phyloP scores from a whole-genome alignment of 1,140 invertebrate species.

The Metaphire vulgaris region DNA sequence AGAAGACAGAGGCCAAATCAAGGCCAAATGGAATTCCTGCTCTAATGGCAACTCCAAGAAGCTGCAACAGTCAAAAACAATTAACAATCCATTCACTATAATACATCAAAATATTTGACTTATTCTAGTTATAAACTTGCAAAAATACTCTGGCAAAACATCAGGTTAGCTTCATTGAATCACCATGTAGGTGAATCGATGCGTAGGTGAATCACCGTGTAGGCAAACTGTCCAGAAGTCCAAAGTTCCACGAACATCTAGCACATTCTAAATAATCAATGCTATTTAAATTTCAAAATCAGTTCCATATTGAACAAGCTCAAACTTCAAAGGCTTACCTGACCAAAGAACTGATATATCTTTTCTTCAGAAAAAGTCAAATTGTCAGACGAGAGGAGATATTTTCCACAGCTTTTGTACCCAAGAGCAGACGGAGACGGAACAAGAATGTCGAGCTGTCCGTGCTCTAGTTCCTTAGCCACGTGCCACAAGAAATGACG shows the following conservation, averaged over 20 bases:
- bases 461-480: constrained; percentile 44
- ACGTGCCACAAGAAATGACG: constrained; percentile 52
- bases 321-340: constrained; percentile 45
- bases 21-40: constrained; percentile 52
- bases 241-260: too few species aligned
- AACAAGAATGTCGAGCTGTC: constrained; percentile 40
- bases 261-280: too few species aligned
- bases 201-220: too few species aligned
- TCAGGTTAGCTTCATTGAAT: too few species aligned
- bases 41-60: constrained; percentile 50
- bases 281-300: too few species aligned
- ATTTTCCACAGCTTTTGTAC: constrained; percentile 41
- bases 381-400: constrained; percentile 44
- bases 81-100: background rate
- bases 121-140: too few species aligned
- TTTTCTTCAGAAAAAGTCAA: constrained; percentile 50
- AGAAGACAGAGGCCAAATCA: constrained; percentile 46
- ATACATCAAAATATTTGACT: too few species aligned
- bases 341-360: constrained; percentile 50
- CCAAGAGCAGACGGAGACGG: constrained; percentile 40
- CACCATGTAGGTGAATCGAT: too few species aligned
- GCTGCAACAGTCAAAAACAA: constrained; percentile 34
- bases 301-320: too few species aligned
- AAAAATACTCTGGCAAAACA: too few species aligned
- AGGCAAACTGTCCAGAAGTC: too few species aligned